A percentile compares a stretch with the other conserved stretches of the same genome.
Conservation (phyloP, 2,797 vertebrate species). For the Oryzias sinensis region DNA sequence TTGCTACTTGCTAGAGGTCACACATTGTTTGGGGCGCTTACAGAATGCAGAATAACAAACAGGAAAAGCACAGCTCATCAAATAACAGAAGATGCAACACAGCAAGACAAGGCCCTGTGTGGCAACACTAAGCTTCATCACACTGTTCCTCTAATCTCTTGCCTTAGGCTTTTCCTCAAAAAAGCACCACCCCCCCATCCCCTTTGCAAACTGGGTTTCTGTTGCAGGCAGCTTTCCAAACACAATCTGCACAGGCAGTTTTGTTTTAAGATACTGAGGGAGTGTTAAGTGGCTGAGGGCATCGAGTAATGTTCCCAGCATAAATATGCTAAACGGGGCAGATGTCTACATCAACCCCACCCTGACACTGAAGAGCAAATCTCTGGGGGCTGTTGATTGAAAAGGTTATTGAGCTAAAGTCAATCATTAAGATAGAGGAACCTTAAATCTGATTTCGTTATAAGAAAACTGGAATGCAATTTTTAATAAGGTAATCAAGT, state of each 20-base stretch:
- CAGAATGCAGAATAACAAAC: constrained; percentile 6
- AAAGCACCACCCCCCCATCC: constrained; percentile 31
- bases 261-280: constrained; percentile 68
- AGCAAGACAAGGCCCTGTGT: constrained; percentile 30
- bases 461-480: constrained; percentile 21
- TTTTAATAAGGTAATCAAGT: constrained; percentile 15
- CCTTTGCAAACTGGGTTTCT: constrained; percentile 43
- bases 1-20: constrained; percentile 17
- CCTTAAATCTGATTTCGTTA: constrained; percentile 43
- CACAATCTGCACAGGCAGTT: constrained; percentile 57
- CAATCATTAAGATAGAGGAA: constrained; percentile 36
- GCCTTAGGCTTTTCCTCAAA: constrained; percentile 54
- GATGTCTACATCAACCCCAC: constrained; percentile 62
- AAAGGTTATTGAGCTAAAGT: constrained; percentile 42
- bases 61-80: constrained; percentile 25
- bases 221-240: constrained; percentile 61
- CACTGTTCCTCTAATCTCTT: constrained; percentile 53
- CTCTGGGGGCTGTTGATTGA: constrained; percentile 35
- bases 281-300: constrained; percentile 66
- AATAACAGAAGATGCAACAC: constrained; percentile 32
- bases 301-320: constrained; percentile 40
- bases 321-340: constrained; percentile 59
- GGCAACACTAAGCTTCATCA: constrained; percentile 35
- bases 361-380: constrained; percentile 38
- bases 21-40: constrained; percentile 3